These are phyloP conservation scores for Siniperca obscura DNA, from an alignment of 2,797 vertebrate genomes.

Conservation along the genomic window DNA sequence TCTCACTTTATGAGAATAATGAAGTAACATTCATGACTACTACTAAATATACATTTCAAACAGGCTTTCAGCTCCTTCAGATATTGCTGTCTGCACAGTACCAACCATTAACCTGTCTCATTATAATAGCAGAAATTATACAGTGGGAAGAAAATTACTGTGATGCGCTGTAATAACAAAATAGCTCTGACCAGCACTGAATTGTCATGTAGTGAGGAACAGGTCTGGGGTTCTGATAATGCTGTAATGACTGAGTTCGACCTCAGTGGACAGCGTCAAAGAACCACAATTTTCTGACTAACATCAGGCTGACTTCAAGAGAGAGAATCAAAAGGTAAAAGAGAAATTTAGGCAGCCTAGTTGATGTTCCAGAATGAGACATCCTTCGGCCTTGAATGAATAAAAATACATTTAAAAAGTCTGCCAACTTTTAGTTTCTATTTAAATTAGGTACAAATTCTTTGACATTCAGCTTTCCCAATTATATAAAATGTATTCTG, in stretches of 20 bases:
- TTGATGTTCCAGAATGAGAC: background rate
- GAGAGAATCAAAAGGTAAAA: background rate
- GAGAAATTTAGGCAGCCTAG: background rate
- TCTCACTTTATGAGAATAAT: slow-evolving; percentile 7
- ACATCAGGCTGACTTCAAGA: background rate
- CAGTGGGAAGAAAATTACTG: slow-evolving; percentile 28
- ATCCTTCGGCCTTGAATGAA: background rate
- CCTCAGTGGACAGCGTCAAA: background rate
- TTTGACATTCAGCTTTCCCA: background rate
- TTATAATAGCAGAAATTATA: slow-evolving; percentile 45
- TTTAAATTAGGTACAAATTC: background rate
- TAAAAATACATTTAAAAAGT: background rate
- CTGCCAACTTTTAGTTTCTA: background rate
- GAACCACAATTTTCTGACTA: background rate
- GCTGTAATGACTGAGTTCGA: background rate
- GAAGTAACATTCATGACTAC: background rate
- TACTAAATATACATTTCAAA: background rate
- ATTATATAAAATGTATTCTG: background rate
- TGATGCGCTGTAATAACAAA: slow-evolving; percentile 32
- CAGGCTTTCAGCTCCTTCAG: background rate
- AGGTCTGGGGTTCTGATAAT: background rate
- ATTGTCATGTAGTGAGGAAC: background rate
- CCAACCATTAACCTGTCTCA: slow-evolving; percentile 10
- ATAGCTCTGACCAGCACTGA: background rate
- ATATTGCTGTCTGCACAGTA: background rate